Evolutionary conservation across 1,140 invertebrate species (phyloP), one percentile per base, ranked within the genome.

Genomic region (Andrena cerasifolii): DNA sequence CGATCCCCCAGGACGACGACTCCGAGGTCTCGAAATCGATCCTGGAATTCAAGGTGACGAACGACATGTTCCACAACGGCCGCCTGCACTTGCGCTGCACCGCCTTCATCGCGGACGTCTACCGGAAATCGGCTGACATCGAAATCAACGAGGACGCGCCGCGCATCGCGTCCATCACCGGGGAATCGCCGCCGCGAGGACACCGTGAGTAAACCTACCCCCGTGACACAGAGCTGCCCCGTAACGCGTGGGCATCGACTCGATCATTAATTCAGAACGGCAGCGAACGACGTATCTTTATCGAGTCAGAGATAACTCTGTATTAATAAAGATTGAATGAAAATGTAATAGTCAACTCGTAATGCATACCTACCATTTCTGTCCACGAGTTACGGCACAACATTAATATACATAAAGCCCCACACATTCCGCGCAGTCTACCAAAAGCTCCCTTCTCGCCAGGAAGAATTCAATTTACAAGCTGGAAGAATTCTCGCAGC

Each of bases 141-240:
- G 88, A 90, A 18, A 86, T 93, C 21, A 82, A 79, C n/a, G 90
- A 92, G 66, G 91, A 92, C 26, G 82, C 79, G 3, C 91, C 91
- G 1, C 87, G 89, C 43, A 81, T 92, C 40, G 90, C 91, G 33
- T 89, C 90, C 3, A 93, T 92, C 71, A 93, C 90, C 7, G 90
- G 90, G 7, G 89, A 92, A 75, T 91, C 91, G 6, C 90, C 89
- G 8, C 88, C 91, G 0, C 90, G 90, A 28, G 90, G 87, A 66
- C 86, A 86, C 28, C 87, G 91, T 93, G 80, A 92, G 92, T 91
- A 80, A 28, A 8, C 3, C 1, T 28, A 21, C 12, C 3, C 16
- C 14, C 43, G 6, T 54, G 4, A 7, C n/a, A n/a, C n/a, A n/a
- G n/a, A n/a, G n/a, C n/a, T n/a, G n/a, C n/a, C n/a, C n/a, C n/a